Evolutionary conservation across 2,113 vertebrate species (phyloP).

Genomic region (Myotis yumanensis): DNA sequence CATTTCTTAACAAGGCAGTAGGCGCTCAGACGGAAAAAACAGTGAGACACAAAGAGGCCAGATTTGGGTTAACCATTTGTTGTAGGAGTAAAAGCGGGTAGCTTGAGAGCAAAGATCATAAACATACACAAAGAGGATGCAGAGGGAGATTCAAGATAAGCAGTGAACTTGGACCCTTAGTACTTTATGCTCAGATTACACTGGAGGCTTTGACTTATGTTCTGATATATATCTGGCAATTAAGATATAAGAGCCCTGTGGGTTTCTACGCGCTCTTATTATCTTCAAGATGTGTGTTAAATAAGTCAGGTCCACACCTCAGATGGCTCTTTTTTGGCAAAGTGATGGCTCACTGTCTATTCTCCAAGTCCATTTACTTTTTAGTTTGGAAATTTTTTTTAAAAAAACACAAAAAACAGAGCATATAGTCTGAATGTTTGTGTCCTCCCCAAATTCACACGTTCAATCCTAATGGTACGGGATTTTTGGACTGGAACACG

Average conservation of each 20-base stretch:
- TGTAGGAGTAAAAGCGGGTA: neutral
- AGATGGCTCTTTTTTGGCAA: neutral
- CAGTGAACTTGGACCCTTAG: neutral
- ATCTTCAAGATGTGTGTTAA: neutral
- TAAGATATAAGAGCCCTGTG: too few relatives aligned
- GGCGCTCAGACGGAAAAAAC: fast-evolving
- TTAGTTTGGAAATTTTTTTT: neutral
- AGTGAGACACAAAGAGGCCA: neutral
- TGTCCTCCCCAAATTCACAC: neutral
- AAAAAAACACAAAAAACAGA: neutral
- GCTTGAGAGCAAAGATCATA: neutral
- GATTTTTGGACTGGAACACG: too few relatives aligned
- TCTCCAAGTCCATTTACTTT: neutral
- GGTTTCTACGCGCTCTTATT: neutral
- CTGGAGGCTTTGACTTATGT: neutral
- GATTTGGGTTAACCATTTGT: neutral
- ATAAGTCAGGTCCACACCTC: neutral
- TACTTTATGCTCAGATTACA: neutral
- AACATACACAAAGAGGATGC: neutral
- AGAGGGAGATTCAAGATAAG: neutral
- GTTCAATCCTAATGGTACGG: neutral
- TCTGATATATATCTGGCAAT: neutral
- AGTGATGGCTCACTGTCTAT: neutral
- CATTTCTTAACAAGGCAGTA: neutral
- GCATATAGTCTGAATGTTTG: neutral